Conservation (phyloP, 1,140 invertebrate genomes). For the Zelostemma sp. region DNA sequence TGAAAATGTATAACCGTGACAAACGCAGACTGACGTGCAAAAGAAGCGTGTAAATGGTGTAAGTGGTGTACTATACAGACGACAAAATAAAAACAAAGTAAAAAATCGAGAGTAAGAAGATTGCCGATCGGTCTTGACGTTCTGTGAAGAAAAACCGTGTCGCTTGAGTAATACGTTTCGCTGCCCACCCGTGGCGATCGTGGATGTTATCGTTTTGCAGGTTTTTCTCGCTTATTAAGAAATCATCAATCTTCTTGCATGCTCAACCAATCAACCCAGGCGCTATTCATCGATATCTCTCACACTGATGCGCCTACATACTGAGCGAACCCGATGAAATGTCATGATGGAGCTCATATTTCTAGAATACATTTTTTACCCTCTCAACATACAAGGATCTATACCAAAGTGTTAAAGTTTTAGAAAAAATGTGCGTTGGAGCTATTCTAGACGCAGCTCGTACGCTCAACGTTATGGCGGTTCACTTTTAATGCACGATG, state of each 20-base stretch:
- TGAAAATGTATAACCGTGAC: slow-evolving; percentile 34
- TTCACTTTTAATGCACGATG: slow-evolving; percentile 3
- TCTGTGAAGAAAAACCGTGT: slow-evolving; percentile 52
- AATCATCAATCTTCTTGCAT: slow-evolving; percentile 64
- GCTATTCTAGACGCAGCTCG: background rate
- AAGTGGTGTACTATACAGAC: slow-evolving; percentile 22
- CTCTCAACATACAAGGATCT: background rate
- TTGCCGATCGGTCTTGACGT: slow-evolving; percentile 31
- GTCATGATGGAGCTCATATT: no score
- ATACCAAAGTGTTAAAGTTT: background rate
- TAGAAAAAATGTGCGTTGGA: no score
- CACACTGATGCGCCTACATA: background rate
- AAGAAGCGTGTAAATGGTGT: slow-evolving; percentile 35
- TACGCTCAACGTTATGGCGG: background rate
- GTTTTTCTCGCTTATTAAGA: slow-evolving; percentile 69
- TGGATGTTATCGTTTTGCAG: slow-evolving; percentile 61
- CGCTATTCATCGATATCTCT: slow-evolving; percentile 13
- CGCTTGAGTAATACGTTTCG: slow-evolving; percentile 44
- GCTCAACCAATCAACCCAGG: slow-evolving; percentile 47
- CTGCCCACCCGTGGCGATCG: slow-evolving; percentile 55
- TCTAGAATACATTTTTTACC: background rate
- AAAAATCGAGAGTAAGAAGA: slow-evolving; percentile 36
- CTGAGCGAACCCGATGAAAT: no score
- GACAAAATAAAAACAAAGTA: slow-evolving; percentile 22
- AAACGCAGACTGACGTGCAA: slow-evolving; percentile 30